Evolutionary conservation across 2,888 invertebrate genomes (phyloP), one percentile per base, ranked within the genome.

Genomic region (Phytoseiulus persimilis): DNA sequence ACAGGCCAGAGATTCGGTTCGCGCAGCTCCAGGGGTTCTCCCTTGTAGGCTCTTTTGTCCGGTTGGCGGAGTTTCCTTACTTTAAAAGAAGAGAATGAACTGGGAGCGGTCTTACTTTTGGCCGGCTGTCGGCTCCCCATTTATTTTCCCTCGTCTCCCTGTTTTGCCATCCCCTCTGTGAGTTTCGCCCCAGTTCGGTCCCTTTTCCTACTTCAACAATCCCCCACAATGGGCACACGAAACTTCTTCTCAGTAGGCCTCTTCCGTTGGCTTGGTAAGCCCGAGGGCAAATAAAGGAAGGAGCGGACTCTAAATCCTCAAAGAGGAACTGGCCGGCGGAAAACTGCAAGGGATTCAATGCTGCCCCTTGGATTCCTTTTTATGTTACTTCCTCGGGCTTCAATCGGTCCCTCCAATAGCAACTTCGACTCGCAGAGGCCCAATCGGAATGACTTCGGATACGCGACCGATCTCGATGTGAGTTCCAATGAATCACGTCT

Each of bases 201-300:
- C n/a, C 32, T 33, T 9, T 33, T 87, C 45, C 87, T 39, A 5
- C 87, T 33, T 87, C 45, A 28, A 14, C 23, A 65, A 65, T 1
- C 65, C 46, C 65, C 65, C 65, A 65, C 65, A 65, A 65, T 65
- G 65, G 65, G 9, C 65, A 65, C 65, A 14, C 65, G 39, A 87
- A 87, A 45, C 32, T n/a, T 33, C 45, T 45, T 87, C 87, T 83
- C 83, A 32, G 31, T 83, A 18, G 31, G 32, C 33, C 83, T 83
- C 33, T 83, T 33, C 33, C 83, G 31, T 33, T 83, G 39, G 39
- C n/a, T n/a, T 9, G 28, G 87, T 87, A 87, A 87, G 87, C 87
- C 87, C 87, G 87, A 87, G 87, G 87, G 87, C 87, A 87, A 87
- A 87, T 87, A 87, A 87, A 87, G 87, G 87, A 87, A 87, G 45